phyloP scores from a whole-genome alignment of 2,797 vertebrate species.

The Diceros bicornis region DNA sequence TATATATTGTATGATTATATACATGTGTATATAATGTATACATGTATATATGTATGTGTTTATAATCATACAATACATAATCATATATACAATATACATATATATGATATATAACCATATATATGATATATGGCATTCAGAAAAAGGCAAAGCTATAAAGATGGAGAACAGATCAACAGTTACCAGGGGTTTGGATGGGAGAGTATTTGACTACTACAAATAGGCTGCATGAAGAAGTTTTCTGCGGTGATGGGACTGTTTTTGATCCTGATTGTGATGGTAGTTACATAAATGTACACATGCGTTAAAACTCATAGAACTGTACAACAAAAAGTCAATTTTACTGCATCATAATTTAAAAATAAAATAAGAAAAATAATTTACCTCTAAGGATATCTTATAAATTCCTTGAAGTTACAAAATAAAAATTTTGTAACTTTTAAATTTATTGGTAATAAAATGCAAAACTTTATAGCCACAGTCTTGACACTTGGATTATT shows the following conservation, averaged over 20 bases:
- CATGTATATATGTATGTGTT: no score
- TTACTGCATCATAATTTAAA: not conserved
- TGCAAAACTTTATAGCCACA: not conserved
- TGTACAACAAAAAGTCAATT: not conserved
- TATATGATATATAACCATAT: not conserved
- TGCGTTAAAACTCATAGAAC: not conserved
- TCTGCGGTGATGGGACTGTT: not conserved
- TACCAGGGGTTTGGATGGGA: not conserved
- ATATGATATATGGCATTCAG: not conserved
- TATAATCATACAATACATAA: not conserved
- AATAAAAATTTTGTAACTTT: constrained; percentile 19
- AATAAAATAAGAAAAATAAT: constrained; percentile 5
- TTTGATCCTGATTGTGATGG: not conserved
- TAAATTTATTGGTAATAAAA: constrained; percentile 11
- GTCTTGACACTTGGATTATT: not conserved
- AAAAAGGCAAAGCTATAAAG: not conserved
- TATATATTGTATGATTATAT: not conserved
- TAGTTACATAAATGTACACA: not conserved
- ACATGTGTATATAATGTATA: no score
- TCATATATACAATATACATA: not conserved
- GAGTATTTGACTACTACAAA: not conserved
- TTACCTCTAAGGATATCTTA: not conserved
- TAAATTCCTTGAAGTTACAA: not conserved
- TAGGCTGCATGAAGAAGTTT: not conserved
- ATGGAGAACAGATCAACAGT: not conserved